Conservation (phyloP, 2,888 invertebrate species). For the Lordiphosa andalusiaca region DNA sequence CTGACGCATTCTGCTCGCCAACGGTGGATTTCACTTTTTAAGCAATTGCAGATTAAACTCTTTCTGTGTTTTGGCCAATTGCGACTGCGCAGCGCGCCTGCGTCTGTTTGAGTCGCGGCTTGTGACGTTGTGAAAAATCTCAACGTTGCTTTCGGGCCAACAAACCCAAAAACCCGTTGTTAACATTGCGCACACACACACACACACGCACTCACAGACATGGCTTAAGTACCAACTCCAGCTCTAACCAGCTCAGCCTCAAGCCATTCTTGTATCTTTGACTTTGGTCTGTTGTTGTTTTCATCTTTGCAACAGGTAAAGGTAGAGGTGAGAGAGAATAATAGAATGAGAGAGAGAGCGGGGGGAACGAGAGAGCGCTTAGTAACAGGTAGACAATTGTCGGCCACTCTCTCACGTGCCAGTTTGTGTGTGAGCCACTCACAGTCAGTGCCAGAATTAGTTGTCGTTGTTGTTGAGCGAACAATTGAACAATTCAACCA, state of each 20-base stretch:
- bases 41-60: slow-evolving; percentile 12
- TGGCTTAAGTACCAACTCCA: background rate
- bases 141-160: slow-evolving; percentile 41
- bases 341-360: background rate
- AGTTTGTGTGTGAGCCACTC: slow-evolving; percentile 2
- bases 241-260: slow-evolving; percentile 2
- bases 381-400: no score
- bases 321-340: slow-evolving; percentile 5
- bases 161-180: slow-evolving; percentile 60
- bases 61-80: slow-evolving; percentile 2
- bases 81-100: slow-evolving; percentile 52
- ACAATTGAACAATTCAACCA: no score
- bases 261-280: slow-evolving; percentile 14
- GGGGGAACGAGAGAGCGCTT: no score
- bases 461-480: no score
- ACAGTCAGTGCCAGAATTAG: background rate
- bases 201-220: slow-evolving; percentile 8
- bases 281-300: slow-evolving; percentile 1
- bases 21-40: slow-evolving; percentile 36
- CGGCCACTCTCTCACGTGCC: slow-evolving; percentile 2
- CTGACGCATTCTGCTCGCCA: slow-evolving; percentile 32
- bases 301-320: slow-evolving; percentile 3
- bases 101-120: slow-evolving; percentile 21
- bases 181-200: slow-evolving; percentile 9
- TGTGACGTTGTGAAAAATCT: slow-evolving; percentile 57